Percentiles rank a stretch among this genome's conserved stretches.
Conservation (phyloP, 30 jellyfish, hydroid and myxozoan species). For the Clytia hemisphaerica region DNA sequence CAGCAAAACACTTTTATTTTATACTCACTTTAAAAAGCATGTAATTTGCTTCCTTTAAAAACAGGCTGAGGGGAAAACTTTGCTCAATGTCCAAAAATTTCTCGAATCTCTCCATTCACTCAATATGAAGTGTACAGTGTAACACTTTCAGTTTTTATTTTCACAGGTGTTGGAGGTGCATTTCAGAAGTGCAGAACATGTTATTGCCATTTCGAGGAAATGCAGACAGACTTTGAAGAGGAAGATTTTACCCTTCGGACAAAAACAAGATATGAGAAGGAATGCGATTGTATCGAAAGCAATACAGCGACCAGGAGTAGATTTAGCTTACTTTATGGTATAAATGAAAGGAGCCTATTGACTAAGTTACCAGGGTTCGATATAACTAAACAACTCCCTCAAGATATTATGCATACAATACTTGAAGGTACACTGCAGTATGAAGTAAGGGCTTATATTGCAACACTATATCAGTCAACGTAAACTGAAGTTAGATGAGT, state of each 20-base stretch:
- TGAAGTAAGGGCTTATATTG: background rate
- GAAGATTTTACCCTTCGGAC: conserved; percentile 2
- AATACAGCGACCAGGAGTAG: too few relatives aligned
- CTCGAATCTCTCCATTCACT: too few relatives aligned
- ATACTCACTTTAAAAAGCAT: too few relatives aligned
- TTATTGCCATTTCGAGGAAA: conserved; percentile 1
- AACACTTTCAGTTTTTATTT: too few relatives aligned
- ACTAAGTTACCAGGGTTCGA: conserved; percentile 11
- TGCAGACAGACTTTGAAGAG: conserved; percentile 20
- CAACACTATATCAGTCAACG: background rate
- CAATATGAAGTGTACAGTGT: too few relatives aligned
- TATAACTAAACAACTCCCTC: conserved; percentile 9
- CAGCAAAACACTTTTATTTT: too few relatives aligned
- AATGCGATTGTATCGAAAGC: conserved; percentile 11
- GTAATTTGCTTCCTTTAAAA: too few relatives aligned
- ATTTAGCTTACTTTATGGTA: conserved; percentile 3
- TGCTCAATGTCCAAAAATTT: too few relatives aligned
- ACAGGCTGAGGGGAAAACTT: too few relatives aligned
- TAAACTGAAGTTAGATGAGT: background rate
- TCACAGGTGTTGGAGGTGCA: conserved; percentile 18
- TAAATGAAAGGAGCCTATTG: conserved; percentile 7
- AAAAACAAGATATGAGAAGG: background rate
- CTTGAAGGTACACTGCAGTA: conserved; percentile 23
- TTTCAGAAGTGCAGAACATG: conserved; percentile 30
- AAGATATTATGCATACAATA: conserved; percentile 26